A percentile compares a stretch with the other conserved stretches of the same genome.
These are phyloP conservation scores for Yponomeuta sedellus DNA, from an alignment of 2,888 invertebrate species.

Conservation along the genomic window DNA sequence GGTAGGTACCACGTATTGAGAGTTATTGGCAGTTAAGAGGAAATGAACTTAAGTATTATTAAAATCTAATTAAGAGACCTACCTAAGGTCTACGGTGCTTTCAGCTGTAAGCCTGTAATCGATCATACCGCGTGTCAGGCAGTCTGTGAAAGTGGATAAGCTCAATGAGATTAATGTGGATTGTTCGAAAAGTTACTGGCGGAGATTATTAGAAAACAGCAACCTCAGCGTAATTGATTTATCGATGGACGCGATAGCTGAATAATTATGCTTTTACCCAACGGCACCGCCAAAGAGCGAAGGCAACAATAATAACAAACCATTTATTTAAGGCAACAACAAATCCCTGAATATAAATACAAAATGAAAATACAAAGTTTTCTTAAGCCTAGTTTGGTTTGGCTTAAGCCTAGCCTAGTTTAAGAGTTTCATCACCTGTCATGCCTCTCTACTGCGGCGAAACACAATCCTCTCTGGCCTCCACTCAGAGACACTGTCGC, in stretches of 20 bases:
- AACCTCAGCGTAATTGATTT: neutral
- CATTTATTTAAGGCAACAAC: too few species aligned
- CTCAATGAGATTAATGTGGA: neutral
- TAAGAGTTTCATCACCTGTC: too few species aligned
- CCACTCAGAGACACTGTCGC: too few species aligned
- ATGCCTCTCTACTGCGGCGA: too few species aligned
- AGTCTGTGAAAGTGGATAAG: neutral
- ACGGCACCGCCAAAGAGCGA: too few species aligned
- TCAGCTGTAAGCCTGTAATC: neutral
- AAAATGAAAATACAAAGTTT: too few species aligned
- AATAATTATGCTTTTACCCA: too few species aligned
- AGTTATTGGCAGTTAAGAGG: neutral
- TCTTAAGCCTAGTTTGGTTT: too few species aligned
- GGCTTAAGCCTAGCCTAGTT: too few species aligned
- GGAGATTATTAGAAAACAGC: conserved; percentile 1
- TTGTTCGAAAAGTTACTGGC: neutral
- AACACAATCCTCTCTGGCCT: too few species aligned
- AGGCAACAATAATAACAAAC: too few species aligned
- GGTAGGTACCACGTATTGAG: neutral
- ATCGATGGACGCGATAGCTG: neutral
- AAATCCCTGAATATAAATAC: too few species aligned
- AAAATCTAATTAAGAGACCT: neutral
- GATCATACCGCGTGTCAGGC: neutral
- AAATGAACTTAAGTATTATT: neutral
- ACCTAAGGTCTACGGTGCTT: neutral